Evolutionary conservation across 2,797 vertebrate genomes (phyloP).

Genomic region (Pseudochirops cupreus): DNA sequence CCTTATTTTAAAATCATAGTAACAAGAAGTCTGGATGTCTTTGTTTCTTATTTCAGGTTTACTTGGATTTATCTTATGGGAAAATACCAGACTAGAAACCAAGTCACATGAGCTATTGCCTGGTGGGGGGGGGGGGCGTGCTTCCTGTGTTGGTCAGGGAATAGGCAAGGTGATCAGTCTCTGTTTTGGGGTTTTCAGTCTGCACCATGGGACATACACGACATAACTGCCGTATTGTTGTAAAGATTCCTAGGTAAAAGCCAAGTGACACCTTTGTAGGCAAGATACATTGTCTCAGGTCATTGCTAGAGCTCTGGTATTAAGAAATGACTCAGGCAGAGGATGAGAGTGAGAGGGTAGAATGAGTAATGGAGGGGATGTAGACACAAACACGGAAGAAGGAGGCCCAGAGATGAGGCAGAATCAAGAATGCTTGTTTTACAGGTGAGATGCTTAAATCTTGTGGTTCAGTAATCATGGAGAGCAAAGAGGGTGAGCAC

Average conservation of each 20-base stretch:
- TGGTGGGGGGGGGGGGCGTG: background rate
- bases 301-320: background rate
- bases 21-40: background rate
- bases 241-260: background rate
- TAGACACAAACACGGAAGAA: background rate
- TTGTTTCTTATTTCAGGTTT: background rate
- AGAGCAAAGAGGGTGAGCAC: background rate
- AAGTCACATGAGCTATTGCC: background rate
- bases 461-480: background rate
- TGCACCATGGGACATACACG: background rate
- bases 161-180: background rate
- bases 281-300: background rate
- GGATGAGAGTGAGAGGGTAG: no score
- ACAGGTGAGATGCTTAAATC: rapidly evolving
- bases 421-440: background rate
- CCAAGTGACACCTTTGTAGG: conserved; percentile 4
- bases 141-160: background rate
- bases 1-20: background rate
- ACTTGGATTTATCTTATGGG: background rate
- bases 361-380: background rate
- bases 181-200: background rate
- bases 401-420: background rate
- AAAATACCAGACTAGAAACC: background rate
- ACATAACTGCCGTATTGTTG: rapidly evolving
- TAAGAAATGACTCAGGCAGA: background rate